phyloP scores from a whole-genome alignment of 2,113 vertebrate species.

The Sphyrna mokarran region DNA sequence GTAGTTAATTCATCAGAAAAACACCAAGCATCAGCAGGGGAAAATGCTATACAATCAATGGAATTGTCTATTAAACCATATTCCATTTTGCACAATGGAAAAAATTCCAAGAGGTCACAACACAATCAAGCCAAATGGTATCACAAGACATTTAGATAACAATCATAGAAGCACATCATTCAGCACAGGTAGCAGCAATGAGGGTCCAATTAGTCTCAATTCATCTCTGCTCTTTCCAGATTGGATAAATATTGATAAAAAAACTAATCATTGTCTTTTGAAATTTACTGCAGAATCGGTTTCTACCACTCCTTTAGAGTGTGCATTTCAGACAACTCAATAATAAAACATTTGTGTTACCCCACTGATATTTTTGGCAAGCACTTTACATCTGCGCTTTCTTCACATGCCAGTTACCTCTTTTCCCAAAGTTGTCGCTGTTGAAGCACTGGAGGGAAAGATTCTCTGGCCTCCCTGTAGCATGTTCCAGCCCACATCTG shows the following conservation, averaged over 20 bases:
- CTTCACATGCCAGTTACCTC: too few species aligned
- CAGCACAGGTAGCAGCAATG: too few species aligned
- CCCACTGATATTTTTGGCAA: too few species aligned
- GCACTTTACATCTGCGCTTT: too few species aligned
- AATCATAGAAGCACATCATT: too few species aligned
- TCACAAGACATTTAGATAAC: neutral
- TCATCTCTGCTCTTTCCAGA: neutral
- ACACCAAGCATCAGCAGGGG: neutral
- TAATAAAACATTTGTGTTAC: too few species aligned
- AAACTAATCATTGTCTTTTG: neutral
- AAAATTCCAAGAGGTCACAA: neutral
- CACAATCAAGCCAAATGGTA: neutral
- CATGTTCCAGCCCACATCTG: too few species aligned
- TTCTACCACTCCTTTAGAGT: neutral
- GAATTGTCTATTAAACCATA: neutral
- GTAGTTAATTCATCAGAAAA: neutral
- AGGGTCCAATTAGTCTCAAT: neutral
- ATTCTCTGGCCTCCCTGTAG: too few species aligned
- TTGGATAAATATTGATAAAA: neutral
- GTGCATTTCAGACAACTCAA: neutral
- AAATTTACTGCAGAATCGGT: neutral
- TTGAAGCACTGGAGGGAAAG: too few species aligned
- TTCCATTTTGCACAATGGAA: neutral
- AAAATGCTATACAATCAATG: neutral
- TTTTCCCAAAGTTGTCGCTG: too few species aligned